Evolutionary conservation across 2,888 invertebrate genomes (phyloP).

Genomic region (Lapara coniferarum): DNA sequence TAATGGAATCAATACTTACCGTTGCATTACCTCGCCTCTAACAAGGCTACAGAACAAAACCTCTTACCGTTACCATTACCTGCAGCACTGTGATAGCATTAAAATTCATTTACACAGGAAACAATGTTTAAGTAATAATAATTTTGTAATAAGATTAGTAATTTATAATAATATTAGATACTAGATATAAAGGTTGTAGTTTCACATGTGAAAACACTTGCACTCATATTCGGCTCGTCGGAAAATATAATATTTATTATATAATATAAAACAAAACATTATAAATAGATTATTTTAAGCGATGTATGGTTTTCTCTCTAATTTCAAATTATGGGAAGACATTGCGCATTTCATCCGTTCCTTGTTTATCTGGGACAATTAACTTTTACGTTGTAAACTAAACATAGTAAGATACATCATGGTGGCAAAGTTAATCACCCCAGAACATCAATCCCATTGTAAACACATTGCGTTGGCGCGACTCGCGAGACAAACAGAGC

Average conservation of each 20-base stretch:
- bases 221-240: conserved; percentile 77
- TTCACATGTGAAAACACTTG: conserved; percentile 84
- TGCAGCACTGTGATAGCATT: conserved; percentile 74
- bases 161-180: conserved; percentile 80
- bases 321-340: conserved; percentile 83
- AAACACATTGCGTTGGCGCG: conserved; percentile 63
- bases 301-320: conserved; percentile 67
- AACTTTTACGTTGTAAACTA: conserved; percentile 51
- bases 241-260: conserved; percentile 75
- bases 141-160: conserved; percentile 74
- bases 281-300: conserved; percentile 80
- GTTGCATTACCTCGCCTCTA: conserved; percentile 70
- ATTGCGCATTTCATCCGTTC: conserved; percentile 84
- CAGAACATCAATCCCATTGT: conserved; percentile 69
- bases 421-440: conserved; percentile 60
- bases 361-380: conserved; percentile 75
- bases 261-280: conserved; percentile 59
- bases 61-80: conserved; percentile 76
- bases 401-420: conserved; percentile 9
- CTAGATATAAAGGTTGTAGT: conserved; percentile 73
- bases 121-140: conserved; percentile 39
- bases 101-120: conserved; percentile 56
- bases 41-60: conserved; percentile 72
- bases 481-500: neutral
- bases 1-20: conserved; percentile 67